phyloP scores from a whole-genome alignment of 2,888 invertebrate species.

The Oscheius sp. region DNA sequence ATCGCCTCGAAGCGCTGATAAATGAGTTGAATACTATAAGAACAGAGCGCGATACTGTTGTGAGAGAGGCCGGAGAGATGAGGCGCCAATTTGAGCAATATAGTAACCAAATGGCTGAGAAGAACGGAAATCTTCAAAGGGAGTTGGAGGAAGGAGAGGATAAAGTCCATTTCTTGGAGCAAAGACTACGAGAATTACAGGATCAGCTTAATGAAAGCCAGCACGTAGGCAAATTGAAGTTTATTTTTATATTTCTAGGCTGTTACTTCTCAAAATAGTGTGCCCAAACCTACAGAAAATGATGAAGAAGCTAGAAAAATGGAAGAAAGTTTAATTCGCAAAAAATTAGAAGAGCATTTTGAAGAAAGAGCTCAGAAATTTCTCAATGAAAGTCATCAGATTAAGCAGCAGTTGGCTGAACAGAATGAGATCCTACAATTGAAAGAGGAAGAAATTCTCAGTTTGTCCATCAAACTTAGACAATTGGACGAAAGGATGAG shows the following conservation, averaged over 20 bases:
- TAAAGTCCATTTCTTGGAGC: conserved; percentile 6
- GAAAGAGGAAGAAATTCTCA: conserved; percentile 30
- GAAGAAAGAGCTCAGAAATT: too few relatives aligned
- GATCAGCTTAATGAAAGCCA: conserved; percentile 11
- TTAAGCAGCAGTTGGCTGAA: too few relatives aligned
- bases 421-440: too few relatives aligned
- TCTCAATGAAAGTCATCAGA: too few relatives aligned
- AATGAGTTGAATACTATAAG: not conserved
- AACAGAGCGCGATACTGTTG: conserved; percentile 35
- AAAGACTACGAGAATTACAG: too few relatives aligned
- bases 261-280: too few relatives aligned
- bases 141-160: conserved; percentile 2
- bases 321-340: too few relatives aligned
- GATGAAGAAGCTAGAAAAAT: too few relatives aligned
- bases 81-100: conserved; percentile 21
- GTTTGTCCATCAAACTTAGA: conserved; percentile 32
- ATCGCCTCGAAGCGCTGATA: conserved; percentile 1
- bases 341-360: too few relatives aligned
- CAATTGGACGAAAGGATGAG: conserved; percentile 50
- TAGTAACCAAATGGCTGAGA: conserved; percentile 19
- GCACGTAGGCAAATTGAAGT: too few relatives aligned
- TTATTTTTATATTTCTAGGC: too few relatives aligned
- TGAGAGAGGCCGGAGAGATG: conserved; percentile 32
- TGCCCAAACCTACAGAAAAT: too few relatives aligned
- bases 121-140: not conserved